phyloP scores from a whole-genome alignment of 2,888 invertebrate species.

The Lapara coniferarum region DNA sequence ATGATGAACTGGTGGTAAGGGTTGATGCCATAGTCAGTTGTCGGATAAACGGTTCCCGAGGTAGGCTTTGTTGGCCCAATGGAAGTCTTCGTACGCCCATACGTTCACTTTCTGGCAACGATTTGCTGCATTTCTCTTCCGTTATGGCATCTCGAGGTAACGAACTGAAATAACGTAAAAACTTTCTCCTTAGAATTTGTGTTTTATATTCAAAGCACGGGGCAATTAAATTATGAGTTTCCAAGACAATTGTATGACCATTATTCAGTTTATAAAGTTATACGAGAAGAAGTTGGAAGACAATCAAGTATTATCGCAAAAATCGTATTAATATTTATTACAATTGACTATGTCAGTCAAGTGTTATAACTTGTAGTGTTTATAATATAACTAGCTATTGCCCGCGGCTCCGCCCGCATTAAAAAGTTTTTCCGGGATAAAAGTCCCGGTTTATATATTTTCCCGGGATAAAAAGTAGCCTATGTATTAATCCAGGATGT shows the following conservation, averaged over 20 bases:
- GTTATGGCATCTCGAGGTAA: constrained; percentile 87
- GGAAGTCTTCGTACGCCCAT: constrained; percentile 79
- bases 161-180: constrained; percentile 66
- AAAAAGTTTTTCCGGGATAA: too few relatives aligned
- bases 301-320: too few relatives aligned
- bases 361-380: too few relatives aligned
- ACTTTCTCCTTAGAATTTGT: neutral
- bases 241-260: neutral
- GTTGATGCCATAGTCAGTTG: constrained; percentile 85
- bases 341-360: too few relatives aligned
- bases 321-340: too few relatives aligned
- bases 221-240: neutral
- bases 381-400: too few relatives aligned
- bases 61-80: constrained; percentile 82
- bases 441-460: too few relatives aligned
- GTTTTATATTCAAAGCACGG: neutral
- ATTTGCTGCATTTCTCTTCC: constrained; percentile 87
- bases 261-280: neutral
- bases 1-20: constrained; percentile 86
- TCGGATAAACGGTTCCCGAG: constrained; percentile 83
- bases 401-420: too few relatives aligned
- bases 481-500: too few relatives aligned
- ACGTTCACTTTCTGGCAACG: constrained; percentile 84
- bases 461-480: too few relatives aligned
- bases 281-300: too few relatives aligned